phyloP scores from a whole-genome alignment of 2,113 vertebrate species.

The Dipodomys stephensi region DNA sequence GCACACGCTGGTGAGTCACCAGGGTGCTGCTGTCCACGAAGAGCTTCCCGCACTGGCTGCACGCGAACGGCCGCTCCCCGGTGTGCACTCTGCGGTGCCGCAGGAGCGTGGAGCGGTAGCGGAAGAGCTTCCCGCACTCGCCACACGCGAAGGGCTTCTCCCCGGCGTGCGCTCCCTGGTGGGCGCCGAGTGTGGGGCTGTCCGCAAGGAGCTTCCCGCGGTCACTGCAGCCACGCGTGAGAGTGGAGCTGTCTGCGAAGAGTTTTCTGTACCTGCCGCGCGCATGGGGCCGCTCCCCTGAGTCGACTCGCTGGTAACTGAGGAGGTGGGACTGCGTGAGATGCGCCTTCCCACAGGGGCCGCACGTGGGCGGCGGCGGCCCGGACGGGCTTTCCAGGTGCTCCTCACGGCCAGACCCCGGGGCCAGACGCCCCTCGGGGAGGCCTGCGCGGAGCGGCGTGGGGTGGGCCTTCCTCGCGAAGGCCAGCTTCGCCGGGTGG shows the following conservation, averaged over 20 bases:
- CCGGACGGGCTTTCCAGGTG: not conserved
- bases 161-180: not conserved
- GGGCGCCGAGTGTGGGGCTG: not conserved
- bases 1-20: no score
- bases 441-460: not conserved
- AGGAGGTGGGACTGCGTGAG: not conserved
- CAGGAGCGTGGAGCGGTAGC: not conserved
- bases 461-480: not conserved
- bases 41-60: not conserved
- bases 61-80: no score
- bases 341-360: not conserved
- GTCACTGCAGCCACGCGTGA: not conserved
- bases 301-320: not conserved
- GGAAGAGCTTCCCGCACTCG: not conserved
- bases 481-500: conserved; percentile 25
- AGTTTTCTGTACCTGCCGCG: not conserved
- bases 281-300: not conserved
- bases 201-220: no score
- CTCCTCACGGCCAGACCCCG: not conserved
- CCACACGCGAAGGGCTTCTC: not conserved
- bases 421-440: not conserved
- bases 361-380: not conserved
- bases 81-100: not conserved
- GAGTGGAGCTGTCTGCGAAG: not conserved
- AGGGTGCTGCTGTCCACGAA: no score